Evolutionary conservation across 1,140 invertebrate species (phyloP).

Genomic region (Leptopilina clavipes): DNA sequence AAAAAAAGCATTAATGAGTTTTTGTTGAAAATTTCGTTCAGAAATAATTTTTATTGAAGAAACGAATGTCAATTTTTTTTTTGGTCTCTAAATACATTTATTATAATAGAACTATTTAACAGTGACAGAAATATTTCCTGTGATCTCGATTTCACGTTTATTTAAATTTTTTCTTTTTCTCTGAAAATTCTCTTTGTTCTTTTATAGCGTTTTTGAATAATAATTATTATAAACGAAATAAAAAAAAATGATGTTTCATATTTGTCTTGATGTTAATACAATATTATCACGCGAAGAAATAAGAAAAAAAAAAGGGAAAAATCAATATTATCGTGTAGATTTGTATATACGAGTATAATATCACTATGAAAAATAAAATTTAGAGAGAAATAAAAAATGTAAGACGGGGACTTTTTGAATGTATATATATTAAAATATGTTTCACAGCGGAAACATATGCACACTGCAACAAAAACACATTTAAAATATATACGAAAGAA

Average conservation of each 20-base stretch:
- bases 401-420: constrained; percentile 29
- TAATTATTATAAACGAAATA: not conserved
- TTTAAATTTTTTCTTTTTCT: not conserved
- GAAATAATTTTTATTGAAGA: not conserved
- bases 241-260: not conserved
- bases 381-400: not conserved
- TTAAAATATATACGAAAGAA: constrained; percentile 20
- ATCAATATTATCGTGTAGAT: constrained; percentile 32
- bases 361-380: constrained; percentile 3
- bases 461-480: constrained; percentile 14
- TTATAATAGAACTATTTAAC: not conserved
- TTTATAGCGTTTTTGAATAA: not conserved
- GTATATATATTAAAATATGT: constrained; percentile 25
- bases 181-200: not conserved
- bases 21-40: not conserved
- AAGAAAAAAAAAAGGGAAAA: constrained; percentile 22
- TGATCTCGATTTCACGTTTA: constrained; percentile 22
- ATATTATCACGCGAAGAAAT: not conserved
- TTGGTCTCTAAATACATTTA: not conserved
- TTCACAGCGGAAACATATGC: constrained; percentile 10
- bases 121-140: constrained; percentile 15
- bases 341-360: constrained; percentile 17
- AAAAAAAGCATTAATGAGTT: not conserved
- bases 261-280: constrained; percentile 12
- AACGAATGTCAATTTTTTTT: not conserved